A percentile compares a stretch with the other conserved stretches of the same genome.
phyloP scores from a whole-genome alignment of 2,113 vertebrate species.

The Gymnarchus niloticus region DNA sequence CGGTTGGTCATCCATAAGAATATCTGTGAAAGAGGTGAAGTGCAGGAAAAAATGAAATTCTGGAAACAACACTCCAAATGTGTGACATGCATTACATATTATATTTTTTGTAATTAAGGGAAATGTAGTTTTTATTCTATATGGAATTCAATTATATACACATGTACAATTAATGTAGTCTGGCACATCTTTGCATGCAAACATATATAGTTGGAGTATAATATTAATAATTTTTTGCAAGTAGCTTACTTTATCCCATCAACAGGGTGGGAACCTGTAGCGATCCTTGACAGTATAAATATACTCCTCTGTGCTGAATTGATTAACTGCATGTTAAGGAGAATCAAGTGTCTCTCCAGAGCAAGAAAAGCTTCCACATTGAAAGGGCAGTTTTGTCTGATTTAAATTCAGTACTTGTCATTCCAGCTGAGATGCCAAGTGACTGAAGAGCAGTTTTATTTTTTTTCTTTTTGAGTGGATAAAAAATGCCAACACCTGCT shows the following conservation, averaged over 20 bases:
- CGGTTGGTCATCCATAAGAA: background rate
- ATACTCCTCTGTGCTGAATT: conserved; percentile 53
- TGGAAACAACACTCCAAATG: background rate
- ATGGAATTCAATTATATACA: too few species aligned
- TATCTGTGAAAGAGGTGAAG: background rate
- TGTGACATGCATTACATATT: background rate
- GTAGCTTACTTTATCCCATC: background rate
- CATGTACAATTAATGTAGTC: too few species aligned
- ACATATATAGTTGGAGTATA: too few species aligned
- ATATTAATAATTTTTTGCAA: background rate
- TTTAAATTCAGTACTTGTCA: conserved; percentile 48
- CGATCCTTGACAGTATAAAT: conserved; percentile 43
- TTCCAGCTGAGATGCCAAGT: conserved; percentile 34
- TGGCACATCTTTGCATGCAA: too few species aligned
- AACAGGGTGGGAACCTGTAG: background rate
- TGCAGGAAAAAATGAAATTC: background rate
- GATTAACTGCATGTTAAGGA: conserved; percentile 57
- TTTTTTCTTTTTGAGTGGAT: conserved; percentile 30
- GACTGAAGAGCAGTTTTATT: conserved; percentile 33
- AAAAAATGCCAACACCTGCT: conserved; percentile 53
- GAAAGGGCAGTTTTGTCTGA: conserved; percentile 28
- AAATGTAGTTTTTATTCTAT: too few species aligned
- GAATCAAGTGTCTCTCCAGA: conserved; percentile 41
- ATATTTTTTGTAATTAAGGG: background rate
- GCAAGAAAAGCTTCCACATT: conserved; percentile 34